Percentiles rank a stretch among this genome's conserved stretches.
phyloP scores from a whole-genome alignment of 2,797 vertebrate species.

The Gadopsis bispinosus region DNA sequence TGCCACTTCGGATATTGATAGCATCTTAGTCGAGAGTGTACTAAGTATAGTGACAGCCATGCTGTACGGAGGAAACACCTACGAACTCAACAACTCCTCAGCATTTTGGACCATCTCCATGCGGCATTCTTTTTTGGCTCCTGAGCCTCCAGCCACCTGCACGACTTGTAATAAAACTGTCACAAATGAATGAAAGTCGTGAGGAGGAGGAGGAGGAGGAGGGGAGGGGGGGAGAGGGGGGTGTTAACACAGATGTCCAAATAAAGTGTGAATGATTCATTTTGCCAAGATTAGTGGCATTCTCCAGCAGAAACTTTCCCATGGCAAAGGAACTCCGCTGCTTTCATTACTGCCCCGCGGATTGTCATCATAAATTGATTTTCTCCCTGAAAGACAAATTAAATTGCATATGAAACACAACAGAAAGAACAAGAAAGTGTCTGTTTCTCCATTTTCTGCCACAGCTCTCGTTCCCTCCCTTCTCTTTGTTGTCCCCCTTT shows the following conservation, averaged over 20 bases:
- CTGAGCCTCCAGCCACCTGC: conserved; percentile 85
- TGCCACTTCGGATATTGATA: conserved; percentile 11
- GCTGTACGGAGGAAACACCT: conserved; percentile 40
- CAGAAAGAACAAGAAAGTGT: conserved; percentile 95
- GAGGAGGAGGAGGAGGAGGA: not conserved
- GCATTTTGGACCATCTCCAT: conserved; percentile 70
- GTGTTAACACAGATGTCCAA: conserved; percentile 92
- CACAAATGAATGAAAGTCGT: conserved; percentile 86
- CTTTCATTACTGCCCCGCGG: conserved; percentile 92
- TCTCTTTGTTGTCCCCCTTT: conserved; percentile 86
- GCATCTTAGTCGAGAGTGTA: conserved; percentile 19
- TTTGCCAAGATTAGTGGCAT: conserved; percentile 91
- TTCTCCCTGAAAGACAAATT: conserved; percentile 98
- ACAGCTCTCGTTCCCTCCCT: conserved; percentile 85
- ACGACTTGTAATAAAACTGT: conserved; percentile 90
- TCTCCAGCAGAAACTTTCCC: conserved; percentile 95
- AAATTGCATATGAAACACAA: conserved; percentile 98
- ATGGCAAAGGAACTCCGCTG: conserved; percentile 91
- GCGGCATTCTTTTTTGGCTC: conserved; percentile 74
- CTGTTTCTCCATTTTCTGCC: conserved; percentile 89
- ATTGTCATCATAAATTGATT: conserved; percentile 99
- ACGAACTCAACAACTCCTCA: conserved; percentile 53
- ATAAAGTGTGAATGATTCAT: conserved; percentile 90
- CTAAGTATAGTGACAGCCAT: conserved; percentile 18
- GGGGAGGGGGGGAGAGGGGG: conserved; percentile 38